These are phyloP conservation scores for Hylia prasina DNA, from an alignment of 2,113 vertebrate species.

Conservation along the genomic window DNA sequence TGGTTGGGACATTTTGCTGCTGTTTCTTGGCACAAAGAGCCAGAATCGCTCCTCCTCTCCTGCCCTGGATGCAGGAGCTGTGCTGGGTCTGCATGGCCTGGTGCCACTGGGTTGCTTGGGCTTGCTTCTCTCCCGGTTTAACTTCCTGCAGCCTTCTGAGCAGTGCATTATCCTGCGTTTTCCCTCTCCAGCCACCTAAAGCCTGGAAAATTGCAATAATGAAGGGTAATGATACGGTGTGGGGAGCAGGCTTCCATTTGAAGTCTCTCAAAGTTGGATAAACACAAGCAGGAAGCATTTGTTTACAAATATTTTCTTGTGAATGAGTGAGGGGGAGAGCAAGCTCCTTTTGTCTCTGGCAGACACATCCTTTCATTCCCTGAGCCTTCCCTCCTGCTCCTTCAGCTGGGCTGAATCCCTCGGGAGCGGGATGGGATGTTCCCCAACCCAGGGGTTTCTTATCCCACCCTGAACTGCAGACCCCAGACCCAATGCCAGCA, in stretches of 20 bases:
- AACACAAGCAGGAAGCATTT: conserved; percentile 7
- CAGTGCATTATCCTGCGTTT: neutral
- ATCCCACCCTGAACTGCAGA: accelerated
- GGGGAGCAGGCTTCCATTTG: conserved; percentile 14
- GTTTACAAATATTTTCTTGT: conserved; percentile 23
- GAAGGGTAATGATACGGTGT: conserved; percentile 20
- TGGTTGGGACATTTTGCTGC: neutral
- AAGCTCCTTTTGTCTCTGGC: neutral
- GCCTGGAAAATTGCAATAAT: conserved; percentile 16
- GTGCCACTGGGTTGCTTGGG: neutral
- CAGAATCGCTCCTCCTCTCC: neutral
- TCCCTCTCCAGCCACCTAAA: conserved; percentile 27
- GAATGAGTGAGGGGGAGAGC: neutral
- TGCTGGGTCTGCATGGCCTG: neutral
- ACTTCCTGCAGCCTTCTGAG: neutral
- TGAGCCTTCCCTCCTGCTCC: neutral
- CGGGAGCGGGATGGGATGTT: accelerated
- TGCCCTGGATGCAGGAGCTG: neutral
- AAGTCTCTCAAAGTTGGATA: neutral
- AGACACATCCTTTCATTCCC: neutral
- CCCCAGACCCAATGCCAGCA: accelerated
- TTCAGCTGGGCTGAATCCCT: neutral
- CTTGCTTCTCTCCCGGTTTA: neutral
- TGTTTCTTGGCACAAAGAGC: neutral
- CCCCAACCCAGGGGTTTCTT: accelerated